Evolutionary conservation across 2,888 invertebrate species (phyloP).

Genomic region (Acrobasis repandana): DNA sequence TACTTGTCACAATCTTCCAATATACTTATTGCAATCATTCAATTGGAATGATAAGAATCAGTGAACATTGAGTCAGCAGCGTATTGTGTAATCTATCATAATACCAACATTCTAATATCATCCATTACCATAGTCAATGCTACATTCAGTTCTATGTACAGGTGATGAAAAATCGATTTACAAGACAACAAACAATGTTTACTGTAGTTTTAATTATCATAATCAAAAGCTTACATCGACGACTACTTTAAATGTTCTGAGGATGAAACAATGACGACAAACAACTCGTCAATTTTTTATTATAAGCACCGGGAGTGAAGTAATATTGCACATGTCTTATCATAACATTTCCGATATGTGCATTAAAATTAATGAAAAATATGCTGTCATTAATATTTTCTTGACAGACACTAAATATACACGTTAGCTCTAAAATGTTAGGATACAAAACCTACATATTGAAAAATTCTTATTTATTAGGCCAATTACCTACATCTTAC

Average conservation of each 20-base stretch:
- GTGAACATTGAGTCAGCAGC: conserved; percentile 45
- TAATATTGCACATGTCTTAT: conserved; percentile 62
- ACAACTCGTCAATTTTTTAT: conserved; percentile 24
- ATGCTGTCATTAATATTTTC: conserved; percentile 41
- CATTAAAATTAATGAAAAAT: conserved; percentile 52
- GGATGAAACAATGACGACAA: conserved; percentile 44
- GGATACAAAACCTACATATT: conserved; percentile 71
- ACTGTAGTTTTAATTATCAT: conserved; percentile 35
- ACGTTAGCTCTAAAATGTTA: conserved; percentile 56
- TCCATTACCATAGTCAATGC: conserved; percentile 52
- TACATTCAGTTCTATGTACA: conserved; percentile 64
- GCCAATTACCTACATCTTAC: conserved; percentile 66
- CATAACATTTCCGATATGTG: conserved; percentile 42
- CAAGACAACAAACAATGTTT: conserved; percentile 43
- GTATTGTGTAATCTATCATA: conserved; percentile 40
- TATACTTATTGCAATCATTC: conserved; percentile 42
- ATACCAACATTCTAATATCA: conserved; percentile 64
- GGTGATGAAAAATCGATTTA: conserved; percentile 47
- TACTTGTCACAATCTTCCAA: conserved; percentile 40
- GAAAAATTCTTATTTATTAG: conserved; percentile 73
- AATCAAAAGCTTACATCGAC: conserved; percentile 51
- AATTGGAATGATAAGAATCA: conserved; percentile 68
- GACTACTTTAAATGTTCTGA: conserved; percentile 71
- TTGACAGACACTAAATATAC: conserved; percentile 44
- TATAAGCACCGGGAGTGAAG: conserved; percentile 63